Conservation (phyloP, 2,888 invertebrate species). For the Pseudanteris insignis region DNA sequence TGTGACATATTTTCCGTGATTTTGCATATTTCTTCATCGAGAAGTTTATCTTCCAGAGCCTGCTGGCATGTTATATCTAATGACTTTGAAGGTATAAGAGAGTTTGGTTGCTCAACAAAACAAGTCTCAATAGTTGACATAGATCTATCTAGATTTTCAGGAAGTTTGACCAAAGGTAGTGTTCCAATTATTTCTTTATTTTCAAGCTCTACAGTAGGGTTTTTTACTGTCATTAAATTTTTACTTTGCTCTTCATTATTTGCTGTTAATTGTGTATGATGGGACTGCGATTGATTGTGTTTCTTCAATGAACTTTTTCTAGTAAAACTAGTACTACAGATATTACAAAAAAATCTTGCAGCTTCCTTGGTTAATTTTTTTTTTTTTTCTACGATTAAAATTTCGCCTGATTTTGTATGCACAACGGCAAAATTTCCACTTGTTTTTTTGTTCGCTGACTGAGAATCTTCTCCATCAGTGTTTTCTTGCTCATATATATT, state of each 20-base stretch:
- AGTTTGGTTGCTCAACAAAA: constrained; percentile 7
- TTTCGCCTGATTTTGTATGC: constrained; percentile 61
- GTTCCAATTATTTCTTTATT: too few relatives aligned
- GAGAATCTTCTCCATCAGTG: constrained; percentile 45
- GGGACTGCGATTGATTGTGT: constrained; percentile 63
- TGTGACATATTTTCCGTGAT: constrained; percentile 65
- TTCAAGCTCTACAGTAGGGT: too few relatives aligned
- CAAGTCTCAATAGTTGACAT: background rate
- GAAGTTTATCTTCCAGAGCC: constrained; percentile 59
- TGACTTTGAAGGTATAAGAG: background rate
- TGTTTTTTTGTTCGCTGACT: constrained; percentile 53
- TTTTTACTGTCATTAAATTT: background rate
- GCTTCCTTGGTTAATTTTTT: constrained; percentile 63
- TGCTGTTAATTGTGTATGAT: constrained; percentile 54
- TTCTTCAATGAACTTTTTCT: constrained; percentile 63
- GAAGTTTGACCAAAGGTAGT: background rate
- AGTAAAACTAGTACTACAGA: constrained; percentile 62
- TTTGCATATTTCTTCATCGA: constrained; percentile 64
- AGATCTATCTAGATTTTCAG: background rate
- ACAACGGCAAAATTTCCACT: constrained; percentile 61
- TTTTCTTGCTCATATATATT: background rate
- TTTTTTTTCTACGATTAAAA: constrained; percentile 62
- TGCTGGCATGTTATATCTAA: constrained; percentile 35
- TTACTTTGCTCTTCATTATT: constrained; percentile 25
- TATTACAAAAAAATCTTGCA: constrained; percentile 61